Conservation (phyloP, 2,888 invertebrate genomes). For the Orchestes rusci region DNA sequence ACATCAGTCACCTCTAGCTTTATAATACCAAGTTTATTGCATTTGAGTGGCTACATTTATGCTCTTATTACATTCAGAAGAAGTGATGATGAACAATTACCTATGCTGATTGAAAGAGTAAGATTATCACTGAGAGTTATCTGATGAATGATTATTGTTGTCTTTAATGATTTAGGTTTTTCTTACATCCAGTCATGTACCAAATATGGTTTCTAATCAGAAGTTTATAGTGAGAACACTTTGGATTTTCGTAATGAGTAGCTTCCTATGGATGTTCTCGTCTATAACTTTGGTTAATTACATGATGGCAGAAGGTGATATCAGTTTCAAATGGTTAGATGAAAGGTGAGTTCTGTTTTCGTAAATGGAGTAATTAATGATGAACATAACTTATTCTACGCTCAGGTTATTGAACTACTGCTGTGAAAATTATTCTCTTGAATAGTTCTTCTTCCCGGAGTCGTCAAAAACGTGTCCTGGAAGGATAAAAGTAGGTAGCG, state of each 20-base stretch:
- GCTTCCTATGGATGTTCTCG: constrained; percentile 63
- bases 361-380: too few species aligned
- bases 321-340: constrained; percentile 60
- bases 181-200: constrained; percentile 62
- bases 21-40: constrained; percentile 64
- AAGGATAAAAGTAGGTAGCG: too few species aligned
- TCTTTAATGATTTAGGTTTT: constrained; percentile 50
- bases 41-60: constrained; percentile 65
- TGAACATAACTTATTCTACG: too few species aligned
- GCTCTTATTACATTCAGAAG: constrained; percentile 67
- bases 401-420: too few species aligned
- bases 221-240: constrained; percentile 61
- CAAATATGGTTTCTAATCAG: constrained; percentile 59
- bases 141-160: not conserved
- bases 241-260: constrained; percentile 65
- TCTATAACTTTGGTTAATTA: constrained; percentile 59
- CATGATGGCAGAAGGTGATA: constrained; percentile 56
- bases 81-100: constrained; percentile 74
- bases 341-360: constrained; percentile 44
- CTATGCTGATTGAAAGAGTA: constrained; percentile 76
- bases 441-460: too few species aligned
- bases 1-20: constrained; percentile 67
- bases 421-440: too few species aligned
- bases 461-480: too few species aligned
- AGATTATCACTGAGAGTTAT: constrained; percentile 27